These are phyloP conservation scores for Eonycteris spelaea DNA, from an alignment of 2,113 vertebrate genomes.

Conservation along the genomic window DNA sequence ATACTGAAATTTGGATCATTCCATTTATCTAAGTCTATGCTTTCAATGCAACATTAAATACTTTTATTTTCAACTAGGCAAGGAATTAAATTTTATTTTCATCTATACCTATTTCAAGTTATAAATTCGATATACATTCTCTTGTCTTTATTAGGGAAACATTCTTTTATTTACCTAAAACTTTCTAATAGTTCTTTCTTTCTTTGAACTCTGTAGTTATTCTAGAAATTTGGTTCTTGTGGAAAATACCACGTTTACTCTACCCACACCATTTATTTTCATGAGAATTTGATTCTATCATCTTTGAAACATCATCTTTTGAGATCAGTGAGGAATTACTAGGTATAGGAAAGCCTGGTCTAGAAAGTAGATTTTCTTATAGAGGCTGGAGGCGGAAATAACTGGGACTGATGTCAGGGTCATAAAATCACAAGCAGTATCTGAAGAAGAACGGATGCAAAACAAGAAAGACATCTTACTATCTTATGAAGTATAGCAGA, in stretches of 20 bases:
- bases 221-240: neutral
- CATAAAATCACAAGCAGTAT: neutral
- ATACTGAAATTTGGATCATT: neutral
- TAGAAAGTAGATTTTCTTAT: neutral
- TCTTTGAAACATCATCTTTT: slow-evolving; percentile 13
- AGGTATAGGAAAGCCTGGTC: neutral
- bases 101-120: neutral
- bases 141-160: neutral
- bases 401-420: neutral
- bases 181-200: neutral
- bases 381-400: neutral
- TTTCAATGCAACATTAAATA: neutral
- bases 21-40: neutral
- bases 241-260: neutral
- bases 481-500: neutral
- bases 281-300: neutral
- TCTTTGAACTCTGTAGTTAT: neutral
- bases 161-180: slow-evolving; percentile 1
- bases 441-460: neutral
- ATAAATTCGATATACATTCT: neutral
- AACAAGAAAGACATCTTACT: neutral
- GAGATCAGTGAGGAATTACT: slow-evolving; percentile 15
- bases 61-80: neutral
- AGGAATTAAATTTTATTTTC: slow-evolving; percentile 25
- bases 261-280: slow-evolving; percentile 17